Evolutionary conservation across 2,797 vertebrate genomes (phyloP), one percentile per base, ranked within the genome.

Genomic region (Paedocypris micromegethes): DNA sequence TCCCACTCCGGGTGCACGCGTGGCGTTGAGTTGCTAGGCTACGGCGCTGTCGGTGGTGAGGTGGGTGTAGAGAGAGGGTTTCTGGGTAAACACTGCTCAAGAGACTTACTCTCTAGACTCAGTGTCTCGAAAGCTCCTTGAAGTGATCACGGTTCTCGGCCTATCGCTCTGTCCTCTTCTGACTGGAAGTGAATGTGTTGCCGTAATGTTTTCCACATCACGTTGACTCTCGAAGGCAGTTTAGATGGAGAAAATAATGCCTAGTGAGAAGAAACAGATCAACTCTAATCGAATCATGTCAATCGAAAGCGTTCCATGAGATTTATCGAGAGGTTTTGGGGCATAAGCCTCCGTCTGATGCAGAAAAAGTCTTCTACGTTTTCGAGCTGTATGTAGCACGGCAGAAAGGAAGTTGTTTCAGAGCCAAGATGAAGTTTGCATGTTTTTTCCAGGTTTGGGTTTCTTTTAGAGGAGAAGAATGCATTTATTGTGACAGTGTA

Each of bases 11-110:
- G 71, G 64, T 74, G 72, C 69, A 61, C 65, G 73, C 75, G 60
- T 79, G 56, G 72, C 79, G 73, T 75, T 66, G 70, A 64, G 80
- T 82, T 82, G 80, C 80, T 79, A 79, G 60, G 78, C 64, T 75
- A 78, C 78, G 43, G 62, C 63, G 43, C 80, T 73, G 75, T 80
- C 66, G 60, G 80, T 74, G 77, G 74, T 64, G 57, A 76, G 68
- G 78, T 82, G 80, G 78, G 80, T 79, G 80, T 82, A 80, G 57
- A 67, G 60, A 72, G 73, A 77, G 73, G 74, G 77, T 75, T 80
- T 74, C 72, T 78, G 76, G 69, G 78, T 78, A 78, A 80, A 78
- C 76, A 78, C 66, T 72, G 69, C 72, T 75, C 66, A 67, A 72
- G 66, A 74, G 65, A 63, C 52, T 68, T 23, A 53, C 62, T 74